These are phyloP conservation scores for Pangasius mekongensis DNA, from an alignment of 2,797 vertebrate species.

Conservation along the genomic window DNA sequence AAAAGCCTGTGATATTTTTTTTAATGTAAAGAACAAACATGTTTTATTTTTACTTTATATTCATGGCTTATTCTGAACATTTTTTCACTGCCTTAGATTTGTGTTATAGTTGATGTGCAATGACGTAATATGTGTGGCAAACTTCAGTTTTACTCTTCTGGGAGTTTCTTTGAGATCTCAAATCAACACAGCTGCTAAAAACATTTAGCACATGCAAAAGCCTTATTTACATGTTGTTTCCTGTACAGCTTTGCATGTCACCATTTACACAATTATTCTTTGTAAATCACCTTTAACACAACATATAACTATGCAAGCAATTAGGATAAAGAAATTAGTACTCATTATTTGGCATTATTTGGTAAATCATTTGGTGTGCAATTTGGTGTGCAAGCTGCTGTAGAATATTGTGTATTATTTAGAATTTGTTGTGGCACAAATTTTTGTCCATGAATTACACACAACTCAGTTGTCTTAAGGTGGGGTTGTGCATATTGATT, in stretches of 20 bases:
- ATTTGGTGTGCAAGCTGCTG: not conserved
- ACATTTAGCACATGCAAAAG: not conserved
- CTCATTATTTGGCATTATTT: not conserved
- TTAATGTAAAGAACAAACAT: not conserved
- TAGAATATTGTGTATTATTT: not conserved
- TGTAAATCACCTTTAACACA: not conserved
- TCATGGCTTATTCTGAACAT: not conserved
- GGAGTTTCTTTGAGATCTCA: not conserved
- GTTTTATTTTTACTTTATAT: not conserved
- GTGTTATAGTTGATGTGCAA: not conserved
- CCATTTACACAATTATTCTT: not conserved
- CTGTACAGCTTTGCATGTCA: not conserved
- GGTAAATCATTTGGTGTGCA: not conserved
- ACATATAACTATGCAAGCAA: not conserved
- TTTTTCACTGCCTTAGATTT: not conserved
- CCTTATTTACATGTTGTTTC: not conserved
- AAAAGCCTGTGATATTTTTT: not conserved
- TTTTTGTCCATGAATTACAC: slow-evolving; percentile 2
- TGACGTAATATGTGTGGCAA: not conserved
- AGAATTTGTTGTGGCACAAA: not conserved
- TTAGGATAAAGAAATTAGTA: not conserved
- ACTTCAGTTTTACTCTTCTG: not conserved
- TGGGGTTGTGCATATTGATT: slow-evolving; percentile 12
- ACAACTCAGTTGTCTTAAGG: not conserved
- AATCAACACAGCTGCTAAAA: not conserved